These are phyloP conservation scores for Atractosteus spatula DNA, from an alignment of 2,113 vertebrate species.

Conservation along the genomic window DNA sequence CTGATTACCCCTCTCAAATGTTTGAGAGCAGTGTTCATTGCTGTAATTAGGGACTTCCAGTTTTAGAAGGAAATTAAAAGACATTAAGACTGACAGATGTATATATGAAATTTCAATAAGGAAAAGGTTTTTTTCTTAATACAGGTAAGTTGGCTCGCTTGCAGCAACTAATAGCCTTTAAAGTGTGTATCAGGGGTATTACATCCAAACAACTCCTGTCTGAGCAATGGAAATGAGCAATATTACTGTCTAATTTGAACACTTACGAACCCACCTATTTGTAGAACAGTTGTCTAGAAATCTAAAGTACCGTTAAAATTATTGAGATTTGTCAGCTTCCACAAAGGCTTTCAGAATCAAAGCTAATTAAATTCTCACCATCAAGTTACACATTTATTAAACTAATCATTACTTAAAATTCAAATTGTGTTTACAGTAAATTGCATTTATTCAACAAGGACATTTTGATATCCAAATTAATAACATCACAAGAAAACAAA, in stretches of 20 bases:
- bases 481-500: background rate
- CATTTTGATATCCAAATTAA: constrained; percentile 12
- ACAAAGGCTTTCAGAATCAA: background rate
- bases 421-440: constrained; percentile 3
- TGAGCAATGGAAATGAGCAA: background rate
- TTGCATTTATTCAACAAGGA: constrained; percentile 10
- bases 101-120: no score
- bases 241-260: background rate
- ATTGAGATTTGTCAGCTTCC: background rate
- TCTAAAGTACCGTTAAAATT: background rate
- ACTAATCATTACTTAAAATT: constrained; percentile 10
- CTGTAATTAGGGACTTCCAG: no score
- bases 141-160: background rate
- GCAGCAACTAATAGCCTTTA: background rate
- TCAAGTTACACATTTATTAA: constrained; percentile 3
- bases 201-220: background rate
- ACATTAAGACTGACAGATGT: no score
- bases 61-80: no score
- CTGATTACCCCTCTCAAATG: no score
- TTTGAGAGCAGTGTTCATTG: no score
- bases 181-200: background rate
- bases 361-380: constrained; percentile 12
- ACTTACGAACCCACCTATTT: background rate
- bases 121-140: no score
- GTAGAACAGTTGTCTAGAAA: background rate